Evolutionary conservation across 92 coral and sea anemone genomes (phyloP).

Genomic region (Parazoanthus swiftii): DNA sequence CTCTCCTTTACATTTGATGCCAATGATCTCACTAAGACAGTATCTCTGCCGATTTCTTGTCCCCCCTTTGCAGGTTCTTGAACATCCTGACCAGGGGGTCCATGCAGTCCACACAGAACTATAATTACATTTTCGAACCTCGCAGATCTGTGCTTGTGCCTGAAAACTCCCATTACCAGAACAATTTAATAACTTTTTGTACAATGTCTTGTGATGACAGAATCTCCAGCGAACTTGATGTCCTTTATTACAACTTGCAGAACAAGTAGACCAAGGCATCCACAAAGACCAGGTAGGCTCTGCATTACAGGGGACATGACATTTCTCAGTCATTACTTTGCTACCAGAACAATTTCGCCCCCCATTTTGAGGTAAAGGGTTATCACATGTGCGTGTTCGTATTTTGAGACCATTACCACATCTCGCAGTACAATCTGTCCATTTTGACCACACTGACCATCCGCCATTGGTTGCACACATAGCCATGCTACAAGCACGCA

Average conservation of each 20-base stretch:
- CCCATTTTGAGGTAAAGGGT: conserved; percentile 41
- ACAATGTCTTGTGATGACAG: conserved; percentile 47
- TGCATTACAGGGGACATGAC: conserved; percentile 49
- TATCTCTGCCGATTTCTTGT: conserved; percentile 65
- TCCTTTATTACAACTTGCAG: conserved; percentile 77
- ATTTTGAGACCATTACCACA: conserved; percentile 78
- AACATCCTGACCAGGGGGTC: conserved; percentile 87
- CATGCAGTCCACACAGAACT: conserved; percentile 84
- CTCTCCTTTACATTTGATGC: conserved; percentile 74
- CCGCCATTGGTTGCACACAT: conserved; percentile 49
- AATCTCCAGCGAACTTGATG: conserved; percentile 81
- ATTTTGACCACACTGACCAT: conserved; percentile 83
- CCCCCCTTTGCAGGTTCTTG: conserved; percentile 76
- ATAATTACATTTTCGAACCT: conserved; percentile 66
- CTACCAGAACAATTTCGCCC: conserved; percentile 54
- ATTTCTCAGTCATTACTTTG: conserved; percentile 45
- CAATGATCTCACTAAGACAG: conserved; percentile 71
- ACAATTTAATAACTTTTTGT: conserved; percentile 57
- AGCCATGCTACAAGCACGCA: conserved; percentile 52
- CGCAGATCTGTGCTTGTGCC: conserved; percentile 58
- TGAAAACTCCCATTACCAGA: conserved; percentile 58
- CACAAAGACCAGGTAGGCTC: conserved; percentile 65
- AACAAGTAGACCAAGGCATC: conserved; percentile 78
- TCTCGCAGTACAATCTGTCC: conserved; percentile 75
- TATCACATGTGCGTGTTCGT: conserved; percentile 59